phyloP scores from a whole-genome alignment of 2,888 invertebrate species.

The Lasioglossum zephyrum region DNA sequence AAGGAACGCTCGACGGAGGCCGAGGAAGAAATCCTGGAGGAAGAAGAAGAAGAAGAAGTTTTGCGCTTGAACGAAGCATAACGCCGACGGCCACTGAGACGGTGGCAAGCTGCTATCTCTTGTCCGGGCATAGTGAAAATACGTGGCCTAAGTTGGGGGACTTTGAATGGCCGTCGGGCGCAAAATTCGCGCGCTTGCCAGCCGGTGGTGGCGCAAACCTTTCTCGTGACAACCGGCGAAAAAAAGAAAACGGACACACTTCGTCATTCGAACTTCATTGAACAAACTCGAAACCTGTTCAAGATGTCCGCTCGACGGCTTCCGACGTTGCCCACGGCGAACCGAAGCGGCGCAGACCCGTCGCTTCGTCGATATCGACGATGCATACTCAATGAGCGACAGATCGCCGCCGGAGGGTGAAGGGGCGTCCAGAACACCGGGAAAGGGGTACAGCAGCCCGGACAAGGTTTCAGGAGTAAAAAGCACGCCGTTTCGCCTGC shows the following conservation, averaged over 20 bases:
- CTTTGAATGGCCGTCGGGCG: constrained; percentile 63
- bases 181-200: constrained; percentile 57
- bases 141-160: constrained; percentile 44
- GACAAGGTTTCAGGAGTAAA: constrained; percentile 69
- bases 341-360: constrained; percentile 51
- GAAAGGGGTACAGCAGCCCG: constrained; percentile 45
- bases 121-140: constrained; percentile 40
- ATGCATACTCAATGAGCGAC: constrained; percentile 80
- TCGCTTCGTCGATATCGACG: constrained; percentile 73
- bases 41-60: background rate
- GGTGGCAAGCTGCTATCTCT: constrained; percentile 70
- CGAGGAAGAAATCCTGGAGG: constrained; percentile 17
- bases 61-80: constrained; percentile 42
- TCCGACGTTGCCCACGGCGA: constrained; percentile 68
- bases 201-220: constrained; percentile 59
- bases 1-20: constrained; percentile 8
- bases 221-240: constrained; percentile 7
- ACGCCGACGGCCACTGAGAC: constrained; percentile 66
- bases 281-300: background rate
- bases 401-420: constrained; percentile 67
- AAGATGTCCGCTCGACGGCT: constrained; percentile 51
- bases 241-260: background rate
- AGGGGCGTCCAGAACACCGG: constrained; percentile 28
- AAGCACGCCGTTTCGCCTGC: constrained; percentile 65
- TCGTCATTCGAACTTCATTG: background rate